These are phyloP conservation scores for Triplophysa dalaica DNA, from an alignment of 2,113 vertebrate genomes.

Conservation along the genomic window DNA sequence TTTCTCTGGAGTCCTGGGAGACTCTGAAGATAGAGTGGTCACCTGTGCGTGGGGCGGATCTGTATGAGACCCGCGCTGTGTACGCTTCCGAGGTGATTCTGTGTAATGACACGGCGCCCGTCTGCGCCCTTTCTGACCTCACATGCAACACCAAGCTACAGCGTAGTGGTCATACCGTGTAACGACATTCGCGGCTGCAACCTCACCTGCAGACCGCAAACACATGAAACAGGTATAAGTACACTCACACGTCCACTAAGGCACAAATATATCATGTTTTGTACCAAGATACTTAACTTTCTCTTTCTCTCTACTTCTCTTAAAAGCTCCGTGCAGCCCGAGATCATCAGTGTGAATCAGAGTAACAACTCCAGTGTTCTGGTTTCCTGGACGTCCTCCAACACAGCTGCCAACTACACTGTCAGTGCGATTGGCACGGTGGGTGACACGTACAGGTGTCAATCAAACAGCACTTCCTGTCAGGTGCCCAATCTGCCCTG, in stretches of 20 bases:
- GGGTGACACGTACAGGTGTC: slow-evolving; percentile 63
- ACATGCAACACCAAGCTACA: slow-evolving; percentile 78
- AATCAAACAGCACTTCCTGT: slow-evolving; percentile 73
- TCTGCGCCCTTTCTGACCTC: slow-evolving; percentile 84
- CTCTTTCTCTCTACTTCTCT: neutral
- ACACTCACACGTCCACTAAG: neutral
- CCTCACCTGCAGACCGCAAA: slow-evolving; percentile 69
- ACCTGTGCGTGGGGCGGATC: slow-evolving; percentile 80
- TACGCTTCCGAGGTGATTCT: slow-evolving; percentile 59
- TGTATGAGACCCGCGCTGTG: slow-evolving; percentile 78
- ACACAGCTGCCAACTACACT: slow-evolving; percentile 73
- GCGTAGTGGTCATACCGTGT: slow-evolving; percentile 78
- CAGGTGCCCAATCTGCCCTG: slow-evolving; percentile 77
- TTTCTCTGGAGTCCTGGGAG: slow-evolving; percentile 75
- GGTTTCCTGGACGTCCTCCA: slow-evolving; percentile 78
- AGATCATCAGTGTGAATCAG: slow-evolving; percentile 71
- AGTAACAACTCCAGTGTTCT: slow-evolving; percentile 63
- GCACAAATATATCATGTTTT: neutral
- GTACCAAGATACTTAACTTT: neutral
- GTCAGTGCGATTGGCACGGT: slow-evolving; percentile 65
- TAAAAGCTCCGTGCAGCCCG: slow-evolving; percentile 85
- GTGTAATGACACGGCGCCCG: slow-evolving; percentile 81
- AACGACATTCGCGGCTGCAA: slow-evolving; percentile 82
- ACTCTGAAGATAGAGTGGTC: slow-evolving; percentile 81
- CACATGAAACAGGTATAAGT: slow-evolving; percentile 78